These are phyloP conservation scores for Bombyx huttoni DNA, from an alignment of 2,888 invertebrate species.

Conservation along the genomic window DNA sequence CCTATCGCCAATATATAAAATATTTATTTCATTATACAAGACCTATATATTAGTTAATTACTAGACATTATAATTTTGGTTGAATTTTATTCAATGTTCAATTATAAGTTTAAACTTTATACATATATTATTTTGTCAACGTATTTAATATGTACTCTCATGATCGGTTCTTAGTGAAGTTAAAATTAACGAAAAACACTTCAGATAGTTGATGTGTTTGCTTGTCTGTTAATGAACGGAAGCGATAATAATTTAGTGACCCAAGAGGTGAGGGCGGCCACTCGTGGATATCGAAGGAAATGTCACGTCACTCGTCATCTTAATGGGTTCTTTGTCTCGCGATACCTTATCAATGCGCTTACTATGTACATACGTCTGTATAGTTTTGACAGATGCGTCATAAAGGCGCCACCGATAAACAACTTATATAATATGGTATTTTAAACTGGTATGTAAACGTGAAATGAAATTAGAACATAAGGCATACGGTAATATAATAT, in stretches of 20 bases:
- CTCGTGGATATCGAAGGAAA: slow-evolving; percentile 64
- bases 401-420: slow-evolving; percentile 1
- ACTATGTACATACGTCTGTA: slow-evolving; percentile 7
- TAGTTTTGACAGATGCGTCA: background rate
- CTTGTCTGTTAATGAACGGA: slow-evolving; percentile 52
- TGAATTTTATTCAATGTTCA: no score
- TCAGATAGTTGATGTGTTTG: slow-evolving; percentile 17
- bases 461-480: background rate
- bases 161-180: background rate
- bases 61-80: no score
- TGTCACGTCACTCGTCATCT: slow-evolving; percentile 59
- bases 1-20: no score
- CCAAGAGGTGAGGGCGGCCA: slow-evolving; percentile 52
- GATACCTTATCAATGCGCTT: slow-evolving; percentile 56
- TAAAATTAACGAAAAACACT: slow-evolving; percentile 1
- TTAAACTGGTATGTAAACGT: background rate
- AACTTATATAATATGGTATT: background rate
- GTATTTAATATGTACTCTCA: no score
- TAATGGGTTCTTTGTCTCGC: slow-evolving; percentile 69
- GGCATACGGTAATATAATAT: background rate
- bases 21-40: no score
- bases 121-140: no score
- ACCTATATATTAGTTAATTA: no score
- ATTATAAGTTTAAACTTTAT: no score
- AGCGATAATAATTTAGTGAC: slow-evolving; percentile 64